Evolutionary conservation across 2,888 invertebrate species (phyloP).

Genomic region (Erpobdella octoculata): DNA sequence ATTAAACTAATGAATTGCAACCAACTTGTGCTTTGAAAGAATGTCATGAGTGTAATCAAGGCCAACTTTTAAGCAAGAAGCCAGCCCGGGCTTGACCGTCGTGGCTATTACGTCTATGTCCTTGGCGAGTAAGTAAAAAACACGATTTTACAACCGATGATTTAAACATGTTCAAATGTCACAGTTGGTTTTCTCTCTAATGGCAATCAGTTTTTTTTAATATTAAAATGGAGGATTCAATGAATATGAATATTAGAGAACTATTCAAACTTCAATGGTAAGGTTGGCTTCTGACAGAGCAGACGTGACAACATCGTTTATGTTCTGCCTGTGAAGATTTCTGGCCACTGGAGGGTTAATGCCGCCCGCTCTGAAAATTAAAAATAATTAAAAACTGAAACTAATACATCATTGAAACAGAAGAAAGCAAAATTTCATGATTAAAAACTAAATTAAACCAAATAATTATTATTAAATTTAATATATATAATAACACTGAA

Average conservation of each 20-base stretch:
- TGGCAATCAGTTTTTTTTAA: not conserved
- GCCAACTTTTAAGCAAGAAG: conserved; percentile 71
- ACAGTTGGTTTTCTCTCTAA: no score
- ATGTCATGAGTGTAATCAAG: conserved; percentile 72
- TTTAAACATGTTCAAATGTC: no score
- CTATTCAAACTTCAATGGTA: conserved; percentile 26
- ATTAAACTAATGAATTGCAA: conserved; percentile 16
- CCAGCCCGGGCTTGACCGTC: conserved; percentile 80
- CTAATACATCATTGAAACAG: no score
- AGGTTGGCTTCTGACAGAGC: conserved; percentile 32
- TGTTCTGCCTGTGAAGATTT: conserved; percentile 70
- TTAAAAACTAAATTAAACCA: no score
- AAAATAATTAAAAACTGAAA: no score
- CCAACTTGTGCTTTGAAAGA: conserved; percentile 55
- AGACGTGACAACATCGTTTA: conserved; percentile 62
- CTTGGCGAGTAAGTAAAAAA: no score
- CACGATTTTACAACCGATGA: no score
- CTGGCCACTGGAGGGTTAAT: conserved; percentile 80
- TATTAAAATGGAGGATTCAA: not conserved
- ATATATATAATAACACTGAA: not conserved
- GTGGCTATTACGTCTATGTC: conserved; percentile 80
- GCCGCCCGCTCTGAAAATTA: conserved; percentile 67
- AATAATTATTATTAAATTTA: no score
- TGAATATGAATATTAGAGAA: not conserved
- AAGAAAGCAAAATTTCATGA: not conserved